Conservation (phyloP, 2,888 invertebrate species). For the Molorchus minor region DNA sequence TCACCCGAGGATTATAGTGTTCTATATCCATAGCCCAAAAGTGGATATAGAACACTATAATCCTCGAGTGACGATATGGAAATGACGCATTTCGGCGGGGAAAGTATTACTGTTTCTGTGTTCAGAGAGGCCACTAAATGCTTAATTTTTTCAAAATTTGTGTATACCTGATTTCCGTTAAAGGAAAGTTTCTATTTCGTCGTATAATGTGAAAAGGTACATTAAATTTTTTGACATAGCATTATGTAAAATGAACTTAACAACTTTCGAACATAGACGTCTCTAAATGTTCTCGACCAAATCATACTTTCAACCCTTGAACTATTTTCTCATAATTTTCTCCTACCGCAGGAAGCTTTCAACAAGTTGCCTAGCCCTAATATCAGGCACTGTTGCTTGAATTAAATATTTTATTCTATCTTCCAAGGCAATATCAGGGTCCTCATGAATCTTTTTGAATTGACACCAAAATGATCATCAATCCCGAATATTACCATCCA, state of each 20-base stretch:
- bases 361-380: conserved; percentile 26
- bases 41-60: too few relatives aligned
- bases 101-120: too few relatives aligned
- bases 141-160: too few relatives aligned
- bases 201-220: conserved; percentile 33
- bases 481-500: too few relatives aligned
- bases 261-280: conserved; percentile 31
- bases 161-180: too few relatives aligned
- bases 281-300: conserved; percentile 46
- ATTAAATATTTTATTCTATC: conserved; percentile 18
- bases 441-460: conserved; percentile 19
- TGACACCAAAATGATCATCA: too few relatives aligned
- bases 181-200: conserved; percentile 46
- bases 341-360: conserved; percentile 7
- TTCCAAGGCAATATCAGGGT: neutral
- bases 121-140: too few relatives aligned
- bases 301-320: conserved; percentile 41
- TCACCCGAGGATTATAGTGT: too few relatives aligned
- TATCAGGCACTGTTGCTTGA: conserved; percentile 9
- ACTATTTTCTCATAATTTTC: conserved; percentile 35
- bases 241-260: conserved; percentile 43
- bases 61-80: too few relatives aligned
- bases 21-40: too few relatives aligned
- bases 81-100: too few relatives aligned
- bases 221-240: conserved; percentile 10